Base-by-base conservation (phyloP, 2,888 invertebrate species). In the Sarcophaga caerulescens region DNA sequence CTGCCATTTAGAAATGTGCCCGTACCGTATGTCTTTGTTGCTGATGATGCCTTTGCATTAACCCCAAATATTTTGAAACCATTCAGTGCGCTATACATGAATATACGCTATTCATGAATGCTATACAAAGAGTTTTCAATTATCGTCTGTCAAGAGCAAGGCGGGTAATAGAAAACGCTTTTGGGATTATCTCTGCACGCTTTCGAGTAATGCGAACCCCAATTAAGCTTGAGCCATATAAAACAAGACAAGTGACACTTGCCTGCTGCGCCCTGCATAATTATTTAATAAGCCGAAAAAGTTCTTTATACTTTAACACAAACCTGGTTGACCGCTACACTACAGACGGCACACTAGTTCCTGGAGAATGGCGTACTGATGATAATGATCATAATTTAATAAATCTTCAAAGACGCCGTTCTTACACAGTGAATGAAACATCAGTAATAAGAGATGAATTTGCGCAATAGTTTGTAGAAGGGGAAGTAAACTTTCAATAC, bases 41-140 rank as follows among this genome's bases (percentile, higher is more conserved):
- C 69, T 44, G 69, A 68, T 60, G 69, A 69, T 62, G 77, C 77
- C 14, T 78, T 69, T 60, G 77, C 78, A 10, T n/a, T 79, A 45
- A 63, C 4, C 8, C 10, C 63, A 2, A 65, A 70, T 52, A n/a
- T 70, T 23, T 63, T 79, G 19, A 79, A 70, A 60, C 77, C 77
- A n/a, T 78, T 21, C 66, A 69, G n/a, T 63, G 25, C 25, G 10
- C 47, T 70, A 10, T 71, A 70, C n/a, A 6, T 79, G 70, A n/a
- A n/a, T n/a, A n/a, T n/a, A n/a, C 25, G 10, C 47, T 70, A 10
- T 71, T 65, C n/a, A 6, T 79, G 70, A 65, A 62, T 63, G 78
- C 47, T n/a, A 70, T 62, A 1, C 62, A 69, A 70, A 78, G 78
- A 47, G n/a, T 70, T 62, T 70, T 78, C 21, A 78, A 78, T 52